Conservation (phyloP, 2,113 vertebrate genomes). For the Madoqua kirkii region DNA sequence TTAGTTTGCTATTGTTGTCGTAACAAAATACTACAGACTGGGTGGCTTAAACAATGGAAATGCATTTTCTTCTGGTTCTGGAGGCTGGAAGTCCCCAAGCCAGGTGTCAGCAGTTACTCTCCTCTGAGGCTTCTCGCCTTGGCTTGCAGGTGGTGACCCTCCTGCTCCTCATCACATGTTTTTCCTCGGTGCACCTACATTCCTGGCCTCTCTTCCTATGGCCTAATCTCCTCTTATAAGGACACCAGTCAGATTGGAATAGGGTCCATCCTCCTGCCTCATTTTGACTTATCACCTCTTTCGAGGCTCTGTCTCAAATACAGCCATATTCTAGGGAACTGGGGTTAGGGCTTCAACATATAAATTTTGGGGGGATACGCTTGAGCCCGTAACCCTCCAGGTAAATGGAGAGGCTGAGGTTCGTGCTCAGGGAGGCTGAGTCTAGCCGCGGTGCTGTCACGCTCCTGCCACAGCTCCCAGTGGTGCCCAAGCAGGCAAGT, state of each 20-base stretch:
- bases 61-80: neutral
- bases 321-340: neutral
- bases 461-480: neutral
- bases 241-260: neutral
- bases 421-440: neutral
- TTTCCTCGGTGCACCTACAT: neutral
- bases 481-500: rapidly evolving
- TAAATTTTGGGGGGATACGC: neutral
- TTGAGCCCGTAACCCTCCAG: neutral
- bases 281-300: neutral
- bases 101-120: neutral
- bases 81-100: neutral
- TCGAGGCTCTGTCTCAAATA: neutral
- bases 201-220: neutral
- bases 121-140: neutral
- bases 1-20: neutral
- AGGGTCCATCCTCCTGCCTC: neutral
- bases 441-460: neutral
- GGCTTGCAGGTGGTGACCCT: neutral
- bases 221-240: neutral
- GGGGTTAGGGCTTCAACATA: neutral
- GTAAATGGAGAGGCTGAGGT: neutral
- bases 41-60: neutral
- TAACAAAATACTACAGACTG: neutral
- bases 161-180: neutral